Evolutionary conservation across 2,888 invertebrate species (phyloP).

Genomic region (Cephus rjabovi): DNA sequence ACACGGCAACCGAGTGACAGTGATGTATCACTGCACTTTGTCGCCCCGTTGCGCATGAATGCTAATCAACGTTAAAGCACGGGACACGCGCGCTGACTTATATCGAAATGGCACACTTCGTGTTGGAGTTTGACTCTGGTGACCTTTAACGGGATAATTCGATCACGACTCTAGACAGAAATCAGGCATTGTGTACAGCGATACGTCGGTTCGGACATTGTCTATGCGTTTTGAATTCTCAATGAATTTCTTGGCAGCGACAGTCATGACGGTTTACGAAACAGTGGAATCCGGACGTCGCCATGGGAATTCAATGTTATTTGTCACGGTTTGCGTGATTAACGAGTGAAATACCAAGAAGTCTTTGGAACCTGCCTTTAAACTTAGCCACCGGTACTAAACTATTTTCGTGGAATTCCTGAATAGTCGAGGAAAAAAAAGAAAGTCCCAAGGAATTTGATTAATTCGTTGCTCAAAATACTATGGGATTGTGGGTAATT

Average conservation of each 20-base stretch:
- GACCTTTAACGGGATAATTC: background rate
- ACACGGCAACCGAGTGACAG: slow-evolving; percentile 24
- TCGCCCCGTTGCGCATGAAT: slow-evolving; percentile 32
- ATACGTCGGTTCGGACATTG: background rate
- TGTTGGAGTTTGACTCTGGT: background rate
- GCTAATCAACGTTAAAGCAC: slow-evolving; percentile 39
- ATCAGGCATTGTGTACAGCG: background rate
- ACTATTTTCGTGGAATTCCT: background rate
- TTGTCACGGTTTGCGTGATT: background rate
- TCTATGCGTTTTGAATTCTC: background rate
- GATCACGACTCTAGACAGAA: background rate
- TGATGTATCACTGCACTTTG: slow-evolving; percentile 40
- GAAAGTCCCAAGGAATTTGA: background rate
- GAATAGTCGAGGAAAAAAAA: background rate
- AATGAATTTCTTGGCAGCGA: background rate
- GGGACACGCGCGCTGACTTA: slow-evolving; percentile 35
- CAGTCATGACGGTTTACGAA: background rate
- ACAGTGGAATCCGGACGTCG: background rate
- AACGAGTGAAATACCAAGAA: background rate
- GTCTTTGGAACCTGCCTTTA: background rate
- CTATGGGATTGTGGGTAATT: background rate
- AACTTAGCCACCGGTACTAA: background rate
- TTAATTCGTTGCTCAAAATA: background rate
- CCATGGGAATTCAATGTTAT: background rate
- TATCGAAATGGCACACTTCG: slow-evolving; percentile 26